A percentile compares a stretch with the other conserved stretches of the same genome.
These are phyloP conservation scores for Drosophila helvetica DNA, from an alignment of 2,888 invertebrate species.

Conservation along the genomic window DNA sequence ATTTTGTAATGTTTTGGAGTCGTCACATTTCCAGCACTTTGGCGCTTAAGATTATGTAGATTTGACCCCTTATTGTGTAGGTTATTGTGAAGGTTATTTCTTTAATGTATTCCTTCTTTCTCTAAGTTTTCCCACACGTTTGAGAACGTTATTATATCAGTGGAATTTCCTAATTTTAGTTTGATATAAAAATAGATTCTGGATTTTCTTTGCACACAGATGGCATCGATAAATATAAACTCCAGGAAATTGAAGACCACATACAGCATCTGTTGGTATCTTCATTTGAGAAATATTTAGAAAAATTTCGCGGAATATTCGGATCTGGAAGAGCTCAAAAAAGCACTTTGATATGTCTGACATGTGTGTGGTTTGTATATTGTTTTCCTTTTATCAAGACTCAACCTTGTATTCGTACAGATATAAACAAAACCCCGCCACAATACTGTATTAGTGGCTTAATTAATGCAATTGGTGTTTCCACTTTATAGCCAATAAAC, in stretches of 20 bases:
- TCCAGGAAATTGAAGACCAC: background rate
- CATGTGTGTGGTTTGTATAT: background rate
- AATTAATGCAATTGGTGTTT: conserved; percentile 16
- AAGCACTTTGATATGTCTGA: conserved; percentile 27
- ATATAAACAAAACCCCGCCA: conserved; percentile 16
- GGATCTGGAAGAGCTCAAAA: background rate
- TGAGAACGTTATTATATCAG: background rate
- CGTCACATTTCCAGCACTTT: background rate
- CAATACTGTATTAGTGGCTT: conserved; percentile 12
- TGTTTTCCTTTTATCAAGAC: conserved; percentile 6
- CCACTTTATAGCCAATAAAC: conserved; percentile 1
- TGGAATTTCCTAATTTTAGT: conserved; percentile 27
- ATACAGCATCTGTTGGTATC: conserved; percentile 7
- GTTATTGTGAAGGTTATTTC: too few species aligned
- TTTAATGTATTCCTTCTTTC: conserved; percentile 7
- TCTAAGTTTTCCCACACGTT: background rate
- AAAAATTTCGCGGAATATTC: background rate
- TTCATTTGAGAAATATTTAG: background rate
- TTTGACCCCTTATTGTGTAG: too few species aligned
- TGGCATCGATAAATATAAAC: background rate
- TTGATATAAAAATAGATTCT: conserved; percentile 12
- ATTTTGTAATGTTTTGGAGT: background rate
- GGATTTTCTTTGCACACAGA: conserved; percentile 14
- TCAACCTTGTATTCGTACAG: conserved; percentile 36
- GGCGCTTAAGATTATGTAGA: background rate